phyloP scores from a whole-genome alignment of 1,140 invertebrate species.

The Cephus cinctus region DNA sequence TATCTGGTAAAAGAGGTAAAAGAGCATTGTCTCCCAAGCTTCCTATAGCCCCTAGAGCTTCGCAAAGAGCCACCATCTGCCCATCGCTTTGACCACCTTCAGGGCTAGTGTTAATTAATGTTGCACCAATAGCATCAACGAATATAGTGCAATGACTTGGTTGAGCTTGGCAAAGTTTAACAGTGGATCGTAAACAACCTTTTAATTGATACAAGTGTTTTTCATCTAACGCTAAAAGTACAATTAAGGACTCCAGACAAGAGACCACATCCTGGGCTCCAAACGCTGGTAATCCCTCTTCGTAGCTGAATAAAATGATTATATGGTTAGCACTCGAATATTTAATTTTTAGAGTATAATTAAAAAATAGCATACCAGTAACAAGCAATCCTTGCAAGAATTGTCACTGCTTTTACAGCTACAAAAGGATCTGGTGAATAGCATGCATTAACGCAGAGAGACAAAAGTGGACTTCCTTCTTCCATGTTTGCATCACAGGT shows the following conservation, averaged over 20 bases:
- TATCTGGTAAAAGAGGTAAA: conserved; percentile 58
- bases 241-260: conserved; percentile 69
- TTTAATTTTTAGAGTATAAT: conserved; percentile 9
- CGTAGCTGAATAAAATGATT: conserved; percentile 55
- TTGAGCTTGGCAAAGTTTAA: conserved; percentile 65
- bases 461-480: conserved; percentile 45
- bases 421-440: conserved; percentile 64
- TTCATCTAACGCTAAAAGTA: conserved; percentile 59
- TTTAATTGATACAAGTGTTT: conserved; percentile 62
- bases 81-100: conserved; percentile 40
- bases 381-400: conserved; percentile 66
- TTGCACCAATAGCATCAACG: conserved; percentile 64
- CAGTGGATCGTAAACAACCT: conserved; percentile 67
- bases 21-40: conserved; percentile 62
- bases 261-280: conserved; percentile 64
- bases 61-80: conserved; percentile 58
- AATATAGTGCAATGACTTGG: conserved; percentile 63
- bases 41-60: conserved; percentile 75
- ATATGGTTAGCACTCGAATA: conserved; percentile 6
- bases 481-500: conserved; percentile 52
- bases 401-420: conserved; percentile 68
- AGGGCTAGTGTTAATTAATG: conserved; percentile 48
- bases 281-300: conserved; percentile 64
- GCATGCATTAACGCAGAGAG: conserved; percentile 54
- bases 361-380: conserved; percentile 57